Evolutionary conservation across 1,140 invertebrate species (phyloP).

Genomic region (Oryctes rhinoceros): DNA sequence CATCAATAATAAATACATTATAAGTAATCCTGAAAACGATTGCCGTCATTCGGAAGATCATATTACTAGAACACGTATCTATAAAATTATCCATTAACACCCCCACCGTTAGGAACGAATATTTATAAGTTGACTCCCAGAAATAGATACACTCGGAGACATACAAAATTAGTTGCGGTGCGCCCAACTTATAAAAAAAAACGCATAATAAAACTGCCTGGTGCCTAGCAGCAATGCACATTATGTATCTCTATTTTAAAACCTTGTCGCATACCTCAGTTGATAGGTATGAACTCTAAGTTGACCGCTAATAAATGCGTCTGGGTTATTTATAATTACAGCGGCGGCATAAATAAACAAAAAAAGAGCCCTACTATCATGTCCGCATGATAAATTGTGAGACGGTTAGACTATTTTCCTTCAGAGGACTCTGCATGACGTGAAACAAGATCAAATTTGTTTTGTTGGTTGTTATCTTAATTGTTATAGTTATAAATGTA

Average conservation of each 20-base stretch:
- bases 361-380: not conserved
- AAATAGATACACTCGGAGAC: not conserved
- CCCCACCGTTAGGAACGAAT: no score
- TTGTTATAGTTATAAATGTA: no score
- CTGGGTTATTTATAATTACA: not conserved
- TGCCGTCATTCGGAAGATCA: no score
- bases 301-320: not conserved
- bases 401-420: not conserved
- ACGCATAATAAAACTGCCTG: not conserved
- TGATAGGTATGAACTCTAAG: not conserved
- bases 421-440: not conserved
- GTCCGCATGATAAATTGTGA: not conserved
- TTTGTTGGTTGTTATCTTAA: no score
- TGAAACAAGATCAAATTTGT: not conserved
- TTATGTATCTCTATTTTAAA: not conserved
- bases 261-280: not conserved
- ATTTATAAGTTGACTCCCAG: not conserved
- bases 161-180: not conserved
- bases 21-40: no score
- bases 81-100: no score
- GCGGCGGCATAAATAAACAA: not conserved
- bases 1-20: no score
- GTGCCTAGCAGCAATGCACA: not conserved
- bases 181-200: conserved; percentile 3
- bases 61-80: no score